Conservation (phyloP, 2,797 vertebrate genomes). For the Lutjanus argentimaculatus region DNA sequence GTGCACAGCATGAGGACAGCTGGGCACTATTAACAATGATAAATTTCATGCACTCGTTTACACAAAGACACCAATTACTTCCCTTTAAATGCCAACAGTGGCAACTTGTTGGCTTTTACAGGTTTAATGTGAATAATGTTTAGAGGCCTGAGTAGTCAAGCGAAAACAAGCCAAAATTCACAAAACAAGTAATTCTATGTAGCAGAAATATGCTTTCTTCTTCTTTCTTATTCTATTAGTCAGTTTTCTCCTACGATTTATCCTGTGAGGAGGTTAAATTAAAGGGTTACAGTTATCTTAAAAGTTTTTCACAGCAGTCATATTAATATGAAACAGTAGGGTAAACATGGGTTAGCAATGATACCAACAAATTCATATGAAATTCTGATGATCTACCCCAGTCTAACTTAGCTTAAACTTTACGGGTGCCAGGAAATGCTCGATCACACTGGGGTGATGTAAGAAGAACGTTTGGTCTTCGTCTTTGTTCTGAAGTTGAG, state of each 20-base stretch:
- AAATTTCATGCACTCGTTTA: not conserved
- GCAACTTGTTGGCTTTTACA: no score
- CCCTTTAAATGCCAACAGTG: not conserved
- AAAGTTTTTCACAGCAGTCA: not conserved
- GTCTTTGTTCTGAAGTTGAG: no score
- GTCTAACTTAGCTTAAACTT: no score
- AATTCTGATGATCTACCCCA: no score
- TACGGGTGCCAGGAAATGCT: no score
- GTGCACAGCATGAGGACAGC: not conserved
- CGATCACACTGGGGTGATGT: no score
- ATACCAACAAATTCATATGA: no score
- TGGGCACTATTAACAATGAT: not conserved
- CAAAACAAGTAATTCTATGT: not conserved
- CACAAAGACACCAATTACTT: not conserved
- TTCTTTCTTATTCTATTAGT: not conserved
- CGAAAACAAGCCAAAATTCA: no score
- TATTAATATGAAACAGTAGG: no score
- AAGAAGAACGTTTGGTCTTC: no score
- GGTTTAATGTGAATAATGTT: not conserved
- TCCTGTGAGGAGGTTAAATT: not conserved
- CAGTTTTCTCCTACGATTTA: not conserved
- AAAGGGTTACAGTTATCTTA: not conserved
- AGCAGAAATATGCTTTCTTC: not conserved
- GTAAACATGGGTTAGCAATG: no score
- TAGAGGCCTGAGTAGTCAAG: not conserved